Evolutionary conservation across 2,113 vertebrate genomes (phyloP).

Genomic region (Sinosuthora webbiana): DNA sequence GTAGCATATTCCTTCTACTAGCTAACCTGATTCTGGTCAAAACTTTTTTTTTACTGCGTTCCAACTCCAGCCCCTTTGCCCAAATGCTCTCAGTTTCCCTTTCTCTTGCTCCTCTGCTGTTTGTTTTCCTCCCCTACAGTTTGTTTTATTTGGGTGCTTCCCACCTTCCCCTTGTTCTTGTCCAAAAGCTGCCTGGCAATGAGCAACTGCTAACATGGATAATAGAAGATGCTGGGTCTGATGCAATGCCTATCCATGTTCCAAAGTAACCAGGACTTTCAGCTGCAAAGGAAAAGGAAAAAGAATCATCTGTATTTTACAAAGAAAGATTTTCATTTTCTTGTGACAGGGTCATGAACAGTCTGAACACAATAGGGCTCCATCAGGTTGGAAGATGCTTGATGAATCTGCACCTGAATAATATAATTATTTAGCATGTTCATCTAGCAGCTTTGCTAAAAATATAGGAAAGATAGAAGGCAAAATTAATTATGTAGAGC

Average conservation of each 20-base stretch:
- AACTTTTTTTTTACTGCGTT: not conserved
- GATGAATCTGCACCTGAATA: not conserved
- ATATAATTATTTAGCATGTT: not conserved
- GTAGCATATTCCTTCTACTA: not conserved
- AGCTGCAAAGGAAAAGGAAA: not conserved
- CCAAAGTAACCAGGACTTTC: not conserved
- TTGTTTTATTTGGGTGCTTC: not conserved
- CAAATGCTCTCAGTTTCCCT: not conserved
- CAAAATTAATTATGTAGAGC: conserved; percentile 38
- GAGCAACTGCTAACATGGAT: not conserved
- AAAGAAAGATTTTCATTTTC: not conserved
- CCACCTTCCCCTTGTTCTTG: not conserved
- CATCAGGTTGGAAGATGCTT: not conserved
- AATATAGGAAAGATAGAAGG: conserved; percentile 8
- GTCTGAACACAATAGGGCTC: not conserved
- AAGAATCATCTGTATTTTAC: not conserved
- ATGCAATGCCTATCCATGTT: not conserved
- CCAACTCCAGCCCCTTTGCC: not conserved
- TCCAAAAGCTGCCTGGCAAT: not conserved
- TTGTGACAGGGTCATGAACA: not conserved
- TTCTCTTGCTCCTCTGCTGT: not conserved
- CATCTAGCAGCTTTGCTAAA: conserved; percentile 5
- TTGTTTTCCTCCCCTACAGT: not conserved
- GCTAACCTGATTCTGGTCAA: not conserved
- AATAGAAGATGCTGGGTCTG: not conserved